Evolutionary conservation across 2,113 vertebrate species (phyloP).

Genomic region (Amphilophus citrinellus): DNA sequence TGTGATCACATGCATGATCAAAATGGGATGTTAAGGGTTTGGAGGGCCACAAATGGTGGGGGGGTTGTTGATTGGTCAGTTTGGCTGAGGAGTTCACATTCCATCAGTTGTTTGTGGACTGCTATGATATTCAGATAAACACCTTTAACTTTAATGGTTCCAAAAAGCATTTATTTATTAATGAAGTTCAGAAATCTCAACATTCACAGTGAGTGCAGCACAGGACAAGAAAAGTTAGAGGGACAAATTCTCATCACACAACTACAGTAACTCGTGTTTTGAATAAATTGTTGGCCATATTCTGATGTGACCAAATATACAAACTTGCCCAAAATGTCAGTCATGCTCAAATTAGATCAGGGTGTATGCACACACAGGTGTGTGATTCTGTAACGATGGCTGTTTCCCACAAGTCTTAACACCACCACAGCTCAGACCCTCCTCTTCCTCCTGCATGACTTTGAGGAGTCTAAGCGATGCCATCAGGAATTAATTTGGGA

Average conservation of each 20-base stretch:
- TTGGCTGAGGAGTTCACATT: too few species aligned
- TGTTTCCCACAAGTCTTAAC: background rate
- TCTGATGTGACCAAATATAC: background rate
- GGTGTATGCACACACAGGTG: background rate
- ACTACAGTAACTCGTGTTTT: background rate
- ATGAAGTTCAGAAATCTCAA: background rate
- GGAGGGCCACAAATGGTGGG: too few species aligned
- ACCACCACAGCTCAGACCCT: background rate
- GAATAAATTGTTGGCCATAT: background rate
- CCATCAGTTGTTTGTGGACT: too few species aligned
- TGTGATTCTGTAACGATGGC: too few species aligned
- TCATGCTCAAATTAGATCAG: background rate
- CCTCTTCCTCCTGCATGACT: background rate
- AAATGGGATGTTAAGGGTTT: too few species aligned
- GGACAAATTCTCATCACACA: background rate
- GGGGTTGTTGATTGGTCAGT: too few species aligned
- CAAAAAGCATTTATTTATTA: too few species aligned
- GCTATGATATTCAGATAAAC: too few species aligned
- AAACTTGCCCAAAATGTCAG: background rate
- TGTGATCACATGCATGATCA: too few species aligned
- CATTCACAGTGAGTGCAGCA: background rate
- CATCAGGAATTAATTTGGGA: slow-evolving; percentile 44
- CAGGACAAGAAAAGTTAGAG: background rate
- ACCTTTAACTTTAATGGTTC: too few species aligned
- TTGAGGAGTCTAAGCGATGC: background rate